Base-by-base conservation (phyloP, 2,797 vertebrate genomes). In the Neosilurus mollespiculum region DNA sequence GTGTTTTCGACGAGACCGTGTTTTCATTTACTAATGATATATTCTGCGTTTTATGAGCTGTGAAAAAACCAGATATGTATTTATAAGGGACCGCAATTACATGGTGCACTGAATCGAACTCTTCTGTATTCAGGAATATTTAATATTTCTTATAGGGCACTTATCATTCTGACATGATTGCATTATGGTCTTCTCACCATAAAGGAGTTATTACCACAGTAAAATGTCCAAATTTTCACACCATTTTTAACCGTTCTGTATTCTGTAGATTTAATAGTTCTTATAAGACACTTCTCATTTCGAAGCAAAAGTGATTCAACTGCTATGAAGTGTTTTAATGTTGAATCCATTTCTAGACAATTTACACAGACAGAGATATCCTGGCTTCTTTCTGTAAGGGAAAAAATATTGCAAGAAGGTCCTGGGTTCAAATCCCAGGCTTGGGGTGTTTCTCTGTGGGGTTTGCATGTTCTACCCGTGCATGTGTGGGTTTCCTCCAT, bases 71-170 rank as follows among this genome's bases (percentile, higher is more conserved):
- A 86, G 76, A 87, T 89, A 92, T 88, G 87, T 88, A 89, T 93
- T 91, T 92, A 90, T 91, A 87, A 88, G 89, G 90, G 85, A 88
- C 86, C 71, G 83, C 88, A 90, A 93, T 95, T 93, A 93, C 91
- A 94, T 89, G 93, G 90, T 81, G 91, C 93, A 92, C 93, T 93
- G 90, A 87, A 90, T 93, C 92, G 93, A 92, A 94, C 85, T 90
- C 83, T 91, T 90, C 91, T 92, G 89, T 93, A 93, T 93, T 92
- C 84, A 90, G 80, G 86, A 43, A 65, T 87, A 91, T 91, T 91
- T 88, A 90, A 91, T 92, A 90, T 88, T 90, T 90, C 86, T 85
- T 85, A 78, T 91, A 87, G 87, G 81, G 90, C 87, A 90, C 89
- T 89, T 77, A 87, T 90, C 83, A 89, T 89, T 86, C 86, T 89